phyloP scores from a whole-genome alignment of 2,113 vertebrate genomes.

The Paracanthobrama guichenoti region DNA sequence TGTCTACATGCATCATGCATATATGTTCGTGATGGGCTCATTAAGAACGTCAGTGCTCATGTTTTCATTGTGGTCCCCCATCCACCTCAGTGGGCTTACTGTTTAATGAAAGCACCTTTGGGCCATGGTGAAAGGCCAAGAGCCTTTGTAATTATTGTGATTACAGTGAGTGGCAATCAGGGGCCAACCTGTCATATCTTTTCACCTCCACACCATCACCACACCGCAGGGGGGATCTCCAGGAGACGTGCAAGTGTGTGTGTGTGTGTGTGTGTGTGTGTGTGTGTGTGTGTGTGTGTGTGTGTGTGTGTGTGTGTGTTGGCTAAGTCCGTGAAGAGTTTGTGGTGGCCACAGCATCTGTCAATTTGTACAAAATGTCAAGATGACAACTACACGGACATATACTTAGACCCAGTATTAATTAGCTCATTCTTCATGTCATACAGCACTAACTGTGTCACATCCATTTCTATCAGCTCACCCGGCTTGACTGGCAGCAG shows the following conservation, averaged over 20 bases:
- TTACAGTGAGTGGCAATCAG: conserved; percentile 62
- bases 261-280: conserved; percentile 13
- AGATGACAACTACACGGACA: neutral
- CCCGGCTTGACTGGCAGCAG: neutral
- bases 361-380: conserved; percentile 17
- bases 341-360: conserved; percentile 6
- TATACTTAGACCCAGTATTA: conserved; percentile 10
- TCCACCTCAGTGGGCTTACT: conserved; percentile 29
- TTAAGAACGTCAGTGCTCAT: neutral
- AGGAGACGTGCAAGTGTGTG: neutral
- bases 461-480: conserved; percentile 35
- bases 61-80: neutral
- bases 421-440: conserved; percentile 46
- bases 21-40: neutral
- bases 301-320: neutral
- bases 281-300: neutral
- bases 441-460: conserved; percentile 2
- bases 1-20: neutral
- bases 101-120: conserved; percentile 47
- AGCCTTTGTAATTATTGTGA: conserved; percentile 57
- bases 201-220: conserved; percentile 8
- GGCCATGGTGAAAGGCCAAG: conserved; percentile 54
- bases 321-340: neutral
- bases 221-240: conserved; percentile 35
- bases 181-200: conserved; percentile 49